A percentile compares a stretch with the other conserved stretches of the same genome.
Conservation (phyloP, 1,140 invertebrate genomes). For the Papilio dardanus region DNA sequence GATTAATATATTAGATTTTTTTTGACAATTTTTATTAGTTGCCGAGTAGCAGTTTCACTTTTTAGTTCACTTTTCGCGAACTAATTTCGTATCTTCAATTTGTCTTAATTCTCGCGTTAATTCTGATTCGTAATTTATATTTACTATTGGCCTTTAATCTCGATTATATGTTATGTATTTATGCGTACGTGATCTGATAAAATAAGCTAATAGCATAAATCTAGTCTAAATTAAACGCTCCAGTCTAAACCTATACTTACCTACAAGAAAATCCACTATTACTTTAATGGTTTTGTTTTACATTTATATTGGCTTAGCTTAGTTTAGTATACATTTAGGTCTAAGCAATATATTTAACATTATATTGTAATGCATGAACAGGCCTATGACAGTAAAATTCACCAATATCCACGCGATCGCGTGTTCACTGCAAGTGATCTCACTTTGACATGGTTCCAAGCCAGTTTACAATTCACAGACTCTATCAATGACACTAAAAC, state of each 20-base stretch:
- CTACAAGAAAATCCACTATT: not conserved
- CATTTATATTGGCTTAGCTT: not conserved
- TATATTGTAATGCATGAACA: not conserved
- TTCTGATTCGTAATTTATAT: too few species aligned
- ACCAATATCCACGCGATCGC: not conserved
- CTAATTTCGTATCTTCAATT: too few species aligned
- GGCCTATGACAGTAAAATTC: not conserved
- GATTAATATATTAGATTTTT: not conserved
- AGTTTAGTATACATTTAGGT: not conserved
- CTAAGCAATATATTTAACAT: not conserved
- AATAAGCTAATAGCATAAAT: too few species aligned
- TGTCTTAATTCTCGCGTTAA: too few species aligned
- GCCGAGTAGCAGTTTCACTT: too few species aligned
- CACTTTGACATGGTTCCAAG: constrained; percentile 2
- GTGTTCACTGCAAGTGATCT: not conserved
- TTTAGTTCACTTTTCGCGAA: not conserved
- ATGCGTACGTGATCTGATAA: too few species aligned
- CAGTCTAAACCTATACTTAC: not conserved
- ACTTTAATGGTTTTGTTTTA: not conserved
- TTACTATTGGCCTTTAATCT: too few species aligned
- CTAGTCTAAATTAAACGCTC: not conserved
- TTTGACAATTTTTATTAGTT: too few species aligned
- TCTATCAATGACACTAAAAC: not conserved
- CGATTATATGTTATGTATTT: too few species aligned
- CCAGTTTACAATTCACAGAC: not conserved